Evolutionary conservation across 1,140 invertebrate genomes (phyloP), one percentile per base, ranked within the genome.

Genomic region (Cotesia chilonis): DNA sequence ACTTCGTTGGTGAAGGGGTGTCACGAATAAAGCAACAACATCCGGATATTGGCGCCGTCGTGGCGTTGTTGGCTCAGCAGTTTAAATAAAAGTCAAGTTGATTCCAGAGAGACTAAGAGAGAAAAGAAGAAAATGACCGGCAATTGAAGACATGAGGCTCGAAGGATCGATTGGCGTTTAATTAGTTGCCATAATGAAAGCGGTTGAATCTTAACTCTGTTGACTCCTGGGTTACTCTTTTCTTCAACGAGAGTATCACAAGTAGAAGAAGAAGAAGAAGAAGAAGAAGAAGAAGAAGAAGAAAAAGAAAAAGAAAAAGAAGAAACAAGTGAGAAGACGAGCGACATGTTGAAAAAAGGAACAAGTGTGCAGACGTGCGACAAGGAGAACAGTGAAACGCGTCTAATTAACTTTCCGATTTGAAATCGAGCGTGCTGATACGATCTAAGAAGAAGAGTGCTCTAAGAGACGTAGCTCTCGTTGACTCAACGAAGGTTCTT

Each of bases 351-450:
- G 17, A 17, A 51, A 52, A 28, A 65, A 68, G 51, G 54, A 9
- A 55, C 20, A 67, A 41, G n/a, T 10, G 51, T 36, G 17, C 36
- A 67, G 41, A 77, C 72, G 72, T 37, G 63, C 78, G 79, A 81
- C 80, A 78, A 76, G 78, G 79, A 76, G 74, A 75, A 82, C 80
- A 81, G 76, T 76, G 76, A 80, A 79, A 81, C 79, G 77, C 76
- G 79, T 81, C 80, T 82, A 82, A 81, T 82, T 82, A 81, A 82
- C 80, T 82, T 82, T 82, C 80, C 76, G 79, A 82, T 82, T 82
- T 81, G 80, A 82, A 82, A 80, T 82, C 77, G 80, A 71, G 78
- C 76, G 76, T 75, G 74, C 76, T 72, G 81, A 83, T 83, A 82
- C 75, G 76, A 83, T 82, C 81, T 74, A 10, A 9, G 41, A 10